Conservation (phyloP, 2,113 vertebrate genomes). For the Oncorhynchus clarkii region DNA sequence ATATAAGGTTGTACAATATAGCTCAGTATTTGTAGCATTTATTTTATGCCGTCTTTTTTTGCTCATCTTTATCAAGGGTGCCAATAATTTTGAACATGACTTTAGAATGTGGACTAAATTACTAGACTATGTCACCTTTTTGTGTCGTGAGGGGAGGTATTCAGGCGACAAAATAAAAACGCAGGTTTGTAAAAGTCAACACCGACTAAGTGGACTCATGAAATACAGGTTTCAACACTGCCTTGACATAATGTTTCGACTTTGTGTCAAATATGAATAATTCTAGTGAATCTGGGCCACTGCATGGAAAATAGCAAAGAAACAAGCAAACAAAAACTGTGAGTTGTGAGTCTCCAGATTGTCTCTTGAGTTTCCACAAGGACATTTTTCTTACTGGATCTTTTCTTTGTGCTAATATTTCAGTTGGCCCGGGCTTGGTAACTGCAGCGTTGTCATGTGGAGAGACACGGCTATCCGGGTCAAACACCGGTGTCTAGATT, state of each 20-base stretch:
- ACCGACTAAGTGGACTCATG: too few species aligned
- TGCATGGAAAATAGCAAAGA: background rate
- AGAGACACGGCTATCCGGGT: background rate
- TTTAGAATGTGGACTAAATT: too few species aligned
- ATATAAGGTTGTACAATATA: too few species aligned
- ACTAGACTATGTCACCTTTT: too few species aligned
- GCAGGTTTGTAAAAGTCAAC: too few species aligned
- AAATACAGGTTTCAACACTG: background rate
- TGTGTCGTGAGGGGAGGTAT: too few species aligned
- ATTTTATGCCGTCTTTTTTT: too few species aligned
- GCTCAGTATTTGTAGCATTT: too few species aligned
- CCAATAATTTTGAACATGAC: too few species aligned
- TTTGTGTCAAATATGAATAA: background rate
- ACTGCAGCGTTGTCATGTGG: slow-evolving; percentile 16
- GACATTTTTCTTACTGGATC: slow-evolving; percentile 18
- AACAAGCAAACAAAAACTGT: background rate
- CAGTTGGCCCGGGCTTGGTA: slow-evolving; percentile 31
- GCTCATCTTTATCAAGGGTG: too few species aligned
- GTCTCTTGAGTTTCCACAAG: background rate
- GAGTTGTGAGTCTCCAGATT: background rate
- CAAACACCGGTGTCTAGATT: slow-evolving; percentile 21
- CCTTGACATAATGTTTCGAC: background rate
- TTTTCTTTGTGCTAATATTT: slow-evolving; percentile 44
- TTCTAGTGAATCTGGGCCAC: background rate
- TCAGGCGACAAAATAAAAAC: too few species aligned